Evolutionary conservation across 2,113 vertebrate species (phyloP).

Genomic region (Pyxicephalus adspersus): DNA sequence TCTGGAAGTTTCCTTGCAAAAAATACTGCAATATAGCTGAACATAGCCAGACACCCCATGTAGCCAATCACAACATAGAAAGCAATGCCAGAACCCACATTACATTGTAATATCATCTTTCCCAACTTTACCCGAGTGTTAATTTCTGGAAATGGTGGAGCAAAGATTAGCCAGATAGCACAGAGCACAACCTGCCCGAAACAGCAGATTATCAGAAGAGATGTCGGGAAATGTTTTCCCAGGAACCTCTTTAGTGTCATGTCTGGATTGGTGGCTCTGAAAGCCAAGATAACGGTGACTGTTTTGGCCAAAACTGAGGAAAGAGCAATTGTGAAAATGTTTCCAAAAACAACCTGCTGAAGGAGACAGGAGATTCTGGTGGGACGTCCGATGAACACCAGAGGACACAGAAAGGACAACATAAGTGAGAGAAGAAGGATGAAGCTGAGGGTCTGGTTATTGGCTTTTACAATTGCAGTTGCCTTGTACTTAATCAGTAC

Average conservation of each 20-base stretch:
- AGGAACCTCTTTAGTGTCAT: not conserved
- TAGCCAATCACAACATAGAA: not conserved
- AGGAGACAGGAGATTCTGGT: too few species aligned
- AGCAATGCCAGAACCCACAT: not conserved
- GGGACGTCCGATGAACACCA: too few species aligned
- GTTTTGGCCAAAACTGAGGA: too few species aligned
- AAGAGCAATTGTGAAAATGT: too few species aligned
- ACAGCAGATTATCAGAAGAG: not conserved
- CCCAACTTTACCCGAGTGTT: not conserved
- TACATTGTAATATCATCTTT: not conserved
- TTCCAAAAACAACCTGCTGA: too few species aligned
- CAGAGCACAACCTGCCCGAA: not conserved
- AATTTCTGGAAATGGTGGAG: not conserved
- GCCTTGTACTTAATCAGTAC: too few species aligned
- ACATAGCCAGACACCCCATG: not conserved
- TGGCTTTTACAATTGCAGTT: too few species aligned
- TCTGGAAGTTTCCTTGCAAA: constrained; percentile 1
- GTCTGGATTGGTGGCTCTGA: not conserved
- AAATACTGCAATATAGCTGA: not conserved
- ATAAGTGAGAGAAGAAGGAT: too few species aligned
- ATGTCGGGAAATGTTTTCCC: not conserved
- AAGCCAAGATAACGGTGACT: too few species aligned
- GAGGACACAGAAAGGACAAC: too few species aligned
- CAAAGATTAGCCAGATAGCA: not conserved
- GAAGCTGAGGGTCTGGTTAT: too few species aligned